These are phyloP conservation scores for Thecophora atra DNA, from an alignment of 2,888 invertebrate species.

Conservation along the genomic window DNA sequence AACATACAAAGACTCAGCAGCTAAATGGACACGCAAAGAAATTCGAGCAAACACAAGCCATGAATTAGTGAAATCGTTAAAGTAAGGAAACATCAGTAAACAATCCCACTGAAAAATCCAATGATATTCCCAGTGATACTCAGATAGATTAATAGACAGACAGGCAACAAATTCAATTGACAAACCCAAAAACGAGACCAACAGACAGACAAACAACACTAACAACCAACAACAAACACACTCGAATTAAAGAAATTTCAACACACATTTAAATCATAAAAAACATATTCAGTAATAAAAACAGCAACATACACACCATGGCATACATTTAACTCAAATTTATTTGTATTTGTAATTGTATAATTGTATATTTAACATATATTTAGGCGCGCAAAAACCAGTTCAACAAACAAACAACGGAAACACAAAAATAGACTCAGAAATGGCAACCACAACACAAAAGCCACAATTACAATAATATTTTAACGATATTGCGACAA, in stretches of 20 bases:
- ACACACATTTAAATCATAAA: conserved; percentile 9
- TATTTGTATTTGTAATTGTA: conserved; percentile 59
- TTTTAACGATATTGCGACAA: too few species aligned
- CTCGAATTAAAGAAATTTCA: conserved; percentile 16
- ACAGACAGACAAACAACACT: conserved; percentile 6
- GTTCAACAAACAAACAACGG: neutral
- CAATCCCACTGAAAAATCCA: too few species aligned
- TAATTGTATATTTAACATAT: conserved; percentile 54
- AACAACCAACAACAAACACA: conserved; percentile 10
- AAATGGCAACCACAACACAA: neutral
- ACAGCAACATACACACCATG: conserved; percentile 12
- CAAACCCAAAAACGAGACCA: too few species aligned
- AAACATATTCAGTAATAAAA: conserved; percentile 21
- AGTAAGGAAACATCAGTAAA: too few species aligned
- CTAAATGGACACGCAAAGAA: neutral
- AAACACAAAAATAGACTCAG: neutral
- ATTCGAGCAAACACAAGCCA: neutral
- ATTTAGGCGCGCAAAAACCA: conserved; percentile 13
- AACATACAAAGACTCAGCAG: conserved; percentile 32
- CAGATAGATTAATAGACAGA: too few species aligned
- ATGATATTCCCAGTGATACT: too few species aligned
- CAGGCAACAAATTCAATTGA: too few species aligned
- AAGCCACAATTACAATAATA: neutral
- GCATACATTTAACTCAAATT: conserved; percentile 43
- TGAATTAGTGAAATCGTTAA: too few species aligned